Percentiles rank a stretch among this genome's conserved stretches.
These are phyloP conservation scores for Campaea margaritaria DNA, from an alignment of 2,888 invertebrate species.

Conservation along the genomic window DNA sequence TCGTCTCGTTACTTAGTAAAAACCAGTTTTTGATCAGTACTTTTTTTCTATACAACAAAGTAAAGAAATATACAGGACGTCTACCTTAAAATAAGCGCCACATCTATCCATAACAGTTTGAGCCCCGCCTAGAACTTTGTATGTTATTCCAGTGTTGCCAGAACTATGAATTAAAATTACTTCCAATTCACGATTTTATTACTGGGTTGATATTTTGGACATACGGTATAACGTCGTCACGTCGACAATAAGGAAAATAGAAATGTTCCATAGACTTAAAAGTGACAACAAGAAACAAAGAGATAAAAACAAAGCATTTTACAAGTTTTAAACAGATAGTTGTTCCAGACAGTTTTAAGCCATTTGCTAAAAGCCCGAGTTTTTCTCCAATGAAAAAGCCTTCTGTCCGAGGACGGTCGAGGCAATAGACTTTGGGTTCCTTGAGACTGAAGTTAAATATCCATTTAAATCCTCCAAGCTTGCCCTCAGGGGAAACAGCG, in stretches of 20 bases:
- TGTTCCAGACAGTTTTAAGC: slow-evolving; percentile 71
- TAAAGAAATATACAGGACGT: too few species aligned
- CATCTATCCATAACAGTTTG: too few species aligned
- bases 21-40: too few species aligned
- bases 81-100: too few species aligned
- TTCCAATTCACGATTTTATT: too few species aligned
- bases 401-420: slow-evolving; percentile 58
- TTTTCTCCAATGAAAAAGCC: slow-evolving; percentile 64
- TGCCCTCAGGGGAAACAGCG: slow-evolving; percentile 66
- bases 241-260: background rate
- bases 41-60: too few species aligned
- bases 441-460: slow-evolving; percentile 84
- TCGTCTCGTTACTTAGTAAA: too few species aligned
- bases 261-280: background rate
- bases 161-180: too few species aligned
- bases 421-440: slow-evolving; percentile 81
- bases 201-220: too few species aligned
- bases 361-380: slow-evolving; percentile 79
- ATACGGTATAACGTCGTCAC: too few species aligned
- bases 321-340: slow-evolving; percentile 46
- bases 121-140: too few species aligned
- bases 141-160: too few species aligned
- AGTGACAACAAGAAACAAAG: slow-evolving; percentile 14
- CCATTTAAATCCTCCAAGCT: slow-evolving; percentile 83
- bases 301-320: slow-evolving; percentile 28